Conservation (phyloP, 2,888 invertebrate genomes). For the Hyposoter dolosus region DNA sequence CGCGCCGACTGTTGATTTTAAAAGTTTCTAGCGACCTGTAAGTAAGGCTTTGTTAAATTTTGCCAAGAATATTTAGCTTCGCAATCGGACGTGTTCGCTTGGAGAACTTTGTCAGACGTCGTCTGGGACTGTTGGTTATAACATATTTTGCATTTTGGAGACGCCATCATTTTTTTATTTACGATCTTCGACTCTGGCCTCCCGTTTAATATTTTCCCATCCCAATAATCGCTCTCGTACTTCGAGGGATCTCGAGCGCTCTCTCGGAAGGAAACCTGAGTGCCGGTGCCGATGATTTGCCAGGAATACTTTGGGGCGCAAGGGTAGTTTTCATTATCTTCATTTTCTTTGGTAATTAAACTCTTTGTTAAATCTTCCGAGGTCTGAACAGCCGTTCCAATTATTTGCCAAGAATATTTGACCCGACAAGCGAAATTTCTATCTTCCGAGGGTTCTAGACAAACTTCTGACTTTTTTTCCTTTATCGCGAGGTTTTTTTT, state of each 20-base stretch:
- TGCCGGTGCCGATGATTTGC: slow-evolving; percentile 77
- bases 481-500: slow-evolving; percentile 49
- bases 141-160: slow-evolving; percentile 59
- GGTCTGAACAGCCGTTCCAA: slow-evolving; percentile 75
- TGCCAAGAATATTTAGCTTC: slow-evolving; percentile 74
- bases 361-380: slow-evolving; percentile 71
- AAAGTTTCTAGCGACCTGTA: slow-evolving; percentile 48
- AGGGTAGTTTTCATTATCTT: slow-evolving; percentile 52
- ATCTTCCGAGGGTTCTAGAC: not conserved
- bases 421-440: slow-evolving; percentile 67
- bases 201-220: slow-evolving; percentile 64
- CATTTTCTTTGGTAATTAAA: slow-evolving; percentile 31
- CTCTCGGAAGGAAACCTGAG: slow-evolving; percentile 72
- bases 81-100: slow-evolving; percentile 71
- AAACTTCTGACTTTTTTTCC: slow-evolving; percentile 4
- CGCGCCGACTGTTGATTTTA: slow-evolving; percentile 18
- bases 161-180: not conserved
- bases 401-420: slow-evolving; percentile 78
- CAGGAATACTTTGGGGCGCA: slow-evolving; percentile 77
- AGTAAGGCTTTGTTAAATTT: slow-evolving; percentile 70
- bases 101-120: slow-evolving; percentile 72
- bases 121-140: slow-evolving; percentile 75
- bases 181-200: slow-evolving; percentile 38
- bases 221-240: slow-evolving; percentile 68
- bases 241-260: slow-evolving; percentile 23